These are phyloP conservation scores for Spodoptera exigua DNA, from an alignment of 2,888 invertebrate species.

Conservation along the genomic window DNA sequence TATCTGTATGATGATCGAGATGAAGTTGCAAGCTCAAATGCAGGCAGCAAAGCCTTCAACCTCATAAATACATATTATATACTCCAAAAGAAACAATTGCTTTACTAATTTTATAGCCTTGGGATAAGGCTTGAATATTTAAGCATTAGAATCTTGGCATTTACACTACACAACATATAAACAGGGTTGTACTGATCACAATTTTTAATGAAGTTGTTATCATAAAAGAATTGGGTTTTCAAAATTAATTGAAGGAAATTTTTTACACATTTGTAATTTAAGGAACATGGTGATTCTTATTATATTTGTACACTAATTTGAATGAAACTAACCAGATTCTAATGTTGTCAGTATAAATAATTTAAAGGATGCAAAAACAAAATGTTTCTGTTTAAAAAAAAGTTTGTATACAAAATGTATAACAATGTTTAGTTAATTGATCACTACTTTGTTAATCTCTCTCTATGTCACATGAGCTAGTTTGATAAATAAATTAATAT, in stretches of 20 bases:
- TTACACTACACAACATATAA: slow-evolving; percentile 24
- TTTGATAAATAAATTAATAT: slow-evolving; percentile 64
- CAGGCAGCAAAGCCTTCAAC: slow-evolving; percentile 78
- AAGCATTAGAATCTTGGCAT: slow-evolving; percentile 50
- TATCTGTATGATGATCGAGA: slow-evolving; percentile 93
- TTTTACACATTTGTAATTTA: too few relatives aligned
- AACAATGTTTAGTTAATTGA: slow-evolving; percentile 46
- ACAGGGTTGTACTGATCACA: slow-evolving; percentile 27
- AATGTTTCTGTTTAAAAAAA: slow-evolving; percentile 41
- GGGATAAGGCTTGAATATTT: slow-evolving; percentile 37
- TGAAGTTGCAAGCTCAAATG: slow-evolving; percentile 90
- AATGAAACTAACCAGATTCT: slow-evolving; percentile 37
- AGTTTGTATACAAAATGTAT: slow-evolving; percentile 25
- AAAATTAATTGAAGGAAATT: too few relatives aligned
- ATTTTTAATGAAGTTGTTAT: slow-evolving; percentile 11
- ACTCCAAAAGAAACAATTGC: slow-evolving; percentile 42
- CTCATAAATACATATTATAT: slow-evolving; percentile 71
- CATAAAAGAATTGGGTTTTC: neutral
- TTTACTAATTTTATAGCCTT: slow-evolving; percentile 43
- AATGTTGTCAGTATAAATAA: slow-evolving; percentile 34
- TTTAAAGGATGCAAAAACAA: slow-evolving; percentile 21
- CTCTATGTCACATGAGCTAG: slow-evolving; percentile 47
- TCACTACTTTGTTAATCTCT: slow-evolving; percentile 51
- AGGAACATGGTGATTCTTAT: too few relatives aligned
- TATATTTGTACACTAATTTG: neutral